These are phyloP conservation scores for Yponomeuta sedellus DNA, from an alignment of 2,888 invertebrate genomes.

Conservation along the genomic window DNA sequence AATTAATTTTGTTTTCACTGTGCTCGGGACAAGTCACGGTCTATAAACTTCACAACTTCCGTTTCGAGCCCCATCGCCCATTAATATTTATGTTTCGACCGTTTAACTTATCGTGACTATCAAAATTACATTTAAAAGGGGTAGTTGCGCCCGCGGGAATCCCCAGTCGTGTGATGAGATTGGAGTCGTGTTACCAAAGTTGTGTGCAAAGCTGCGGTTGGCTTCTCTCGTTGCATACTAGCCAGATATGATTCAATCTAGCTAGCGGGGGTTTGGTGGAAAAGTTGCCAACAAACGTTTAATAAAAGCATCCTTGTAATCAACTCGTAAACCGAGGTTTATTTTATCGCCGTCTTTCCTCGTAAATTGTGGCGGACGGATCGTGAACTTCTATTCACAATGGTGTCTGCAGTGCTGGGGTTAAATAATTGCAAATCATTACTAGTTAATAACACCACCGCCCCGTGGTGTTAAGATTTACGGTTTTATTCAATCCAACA, in stretches of 20 bases:
- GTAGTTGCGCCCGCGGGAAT: background rate
- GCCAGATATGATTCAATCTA: background rate
- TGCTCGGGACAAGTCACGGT: conserved; percentile 27
- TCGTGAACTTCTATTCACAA: background rate
- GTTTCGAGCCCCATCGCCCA: conserved; percentile 18
- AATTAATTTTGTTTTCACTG: conserved; percentile 65
- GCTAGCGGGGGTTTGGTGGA: background rate
- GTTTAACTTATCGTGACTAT: background rate
- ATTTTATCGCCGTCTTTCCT: background rate
- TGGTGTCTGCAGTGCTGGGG: background rate
- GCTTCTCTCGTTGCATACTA: background rate
- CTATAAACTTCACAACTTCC: conserved; percentile 15
- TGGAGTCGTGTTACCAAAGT: background rate
- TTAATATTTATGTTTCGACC: background rate
- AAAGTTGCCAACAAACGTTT: background rate
- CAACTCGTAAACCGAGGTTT: background rate
- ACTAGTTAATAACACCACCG: conserved; percentile 57
- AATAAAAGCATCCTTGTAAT: background rate
- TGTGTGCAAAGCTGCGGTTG: background rate
- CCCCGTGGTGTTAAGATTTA: conserved; percentile 66
- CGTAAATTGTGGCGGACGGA: background rate
- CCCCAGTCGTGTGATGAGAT: background rate
- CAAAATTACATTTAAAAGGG: background rate
- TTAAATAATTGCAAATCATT: conserved; percentile 56
- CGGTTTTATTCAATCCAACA: conserved; percentile 73